Conservation (phyloP, 2,888 invertebrate genomes). For the Eulithis testata region DNA sequence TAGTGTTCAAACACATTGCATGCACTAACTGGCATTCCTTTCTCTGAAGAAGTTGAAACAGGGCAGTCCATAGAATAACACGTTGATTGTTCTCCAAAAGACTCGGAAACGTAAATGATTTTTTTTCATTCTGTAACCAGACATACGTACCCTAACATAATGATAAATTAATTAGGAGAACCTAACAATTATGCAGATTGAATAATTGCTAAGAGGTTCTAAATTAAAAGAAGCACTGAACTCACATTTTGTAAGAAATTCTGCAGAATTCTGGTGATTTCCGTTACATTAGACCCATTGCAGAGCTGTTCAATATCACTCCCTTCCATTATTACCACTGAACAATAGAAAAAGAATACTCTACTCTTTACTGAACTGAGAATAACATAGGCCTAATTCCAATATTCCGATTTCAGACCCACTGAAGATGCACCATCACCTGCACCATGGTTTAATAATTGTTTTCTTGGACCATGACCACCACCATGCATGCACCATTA, state of each 20-base stretch:
- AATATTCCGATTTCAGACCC: too few species aligned
- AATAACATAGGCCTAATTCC: too few species aligned
- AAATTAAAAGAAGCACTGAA: neutral
- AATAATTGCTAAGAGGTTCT: neutral
- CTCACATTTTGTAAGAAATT: conserved; percentile 64
- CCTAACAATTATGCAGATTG: too few species aligned
- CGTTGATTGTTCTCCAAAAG: conserved; percentile 82
- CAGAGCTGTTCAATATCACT: conserved; percentile 64
- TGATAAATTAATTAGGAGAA: too few species aligned
- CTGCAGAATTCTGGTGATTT: conserved; percentile 56
- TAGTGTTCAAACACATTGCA: conserved; percentile 83
- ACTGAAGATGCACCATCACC: too few species aligned
- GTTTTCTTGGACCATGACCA: too few species aligned
- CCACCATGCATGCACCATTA: too few species aligned
- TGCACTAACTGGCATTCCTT: conserved; percentile 73
- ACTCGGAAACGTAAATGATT: conserved; percentile 86
- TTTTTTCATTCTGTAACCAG: conserved; percentile 67
- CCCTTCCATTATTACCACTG: conserved; percentile 62
- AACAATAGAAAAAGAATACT: too few species aligned
- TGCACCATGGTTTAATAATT: too few species aligned
- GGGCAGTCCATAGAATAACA: conserved; percentile 84
- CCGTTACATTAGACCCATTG: conserved; percentile 52
- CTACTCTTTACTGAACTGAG: too few species aligned
- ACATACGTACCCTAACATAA: neutral
- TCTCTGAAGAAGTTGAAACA: conserved; percentile 85